Evolutionary conservation across 1,140 invertebrate genomes (phyloP).

Genomic region (Rhopalosiphum maidis): DNA sequence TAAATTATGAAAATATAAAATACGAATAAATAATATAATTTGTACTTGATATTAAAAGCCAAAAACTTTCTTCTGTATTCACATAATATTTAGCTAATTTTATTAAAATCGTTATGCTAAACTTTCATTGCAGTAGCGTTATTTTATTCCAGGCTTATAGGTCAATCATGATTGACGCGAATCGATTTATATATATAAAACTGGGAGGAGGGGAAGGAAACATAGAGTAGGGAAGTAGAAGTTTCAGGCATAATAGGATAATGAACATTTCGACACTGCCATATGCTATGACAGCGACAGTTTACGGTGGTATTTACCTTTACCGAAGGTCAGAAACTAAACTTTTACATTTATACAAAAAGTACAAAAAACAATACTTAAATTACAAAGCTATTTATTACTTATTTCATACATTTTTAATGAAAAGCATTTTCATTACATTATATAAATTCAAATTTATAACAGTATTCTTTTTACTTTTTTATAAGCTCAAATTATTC

Average conservation of each 20-base stretch:
- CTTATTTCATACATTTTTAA: neutral
- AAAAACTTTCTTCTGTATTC: neutral
- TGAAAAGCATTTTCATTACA: neutral
- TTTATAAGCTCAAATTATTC: no score
- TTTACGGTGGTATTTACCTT: conserved; percentile 21
- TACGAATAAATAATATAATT: neutral
- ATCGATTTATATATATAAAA: conserved; percentile 46
- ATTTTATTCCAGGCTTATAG: conserved; percentile 50
- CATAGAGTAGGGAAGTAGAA: neutral
- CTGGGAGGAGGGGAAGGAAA: neutral
- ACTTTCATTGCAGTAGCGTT: neutral
- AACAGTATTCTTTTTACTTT: neutral
- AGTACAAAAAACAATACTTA: neutral
- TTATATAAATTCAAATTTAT: neutral
- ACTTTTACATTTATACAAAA: neutral
- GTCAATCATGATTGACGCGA: conserved; percentile 52
- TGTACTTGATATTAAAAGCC: neutral
- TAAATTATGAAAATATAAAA: neutral
- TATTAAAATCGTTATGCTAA: neutral
- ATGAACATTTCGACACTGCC: conserved; percentile 48
- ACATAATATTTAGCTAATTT: neutral
- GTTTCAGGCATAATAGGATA: conserved; percentile 35
- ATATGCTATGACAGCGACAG: conserved; percentile 47
- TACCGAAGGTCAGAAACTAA: neutral
- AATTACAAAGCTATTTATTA: neutral